phyloP scores from a whole-genome alignment of 1,140 invertebrate species.

The Papilio polyxenes region DNA sequence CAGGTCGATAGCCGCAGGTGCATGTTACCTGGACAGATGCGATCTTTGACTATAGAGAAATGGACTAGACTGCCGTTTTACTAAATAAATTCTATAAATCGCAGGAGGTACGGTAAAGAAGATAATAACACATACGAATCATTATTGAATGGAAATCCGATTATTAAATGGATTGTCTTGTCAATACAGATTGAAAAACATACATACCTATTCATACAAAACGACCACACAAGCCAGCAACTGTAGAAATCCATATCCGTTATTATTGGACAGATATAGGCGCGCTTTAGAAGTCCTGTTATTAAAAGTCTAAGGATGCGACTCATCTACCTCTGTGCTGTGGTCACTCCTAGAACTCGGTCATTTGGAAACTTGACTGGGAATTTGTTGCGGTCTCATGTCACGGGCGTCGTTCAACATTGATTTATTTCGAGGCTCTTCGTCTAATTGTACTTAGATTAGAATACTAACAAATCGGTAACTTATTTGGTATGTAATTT shows the following conservation, averaged over 20 bases:
- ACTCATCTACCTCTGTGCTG: slow-evolving; percentile 18
- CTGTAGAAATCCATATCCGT: background rate
- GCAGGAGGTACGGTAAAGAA: too few species aligned
- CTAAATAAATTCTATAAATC: too few species aligned
- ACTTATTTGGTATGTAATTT: background rate
- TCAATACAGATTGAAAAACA: background rate
- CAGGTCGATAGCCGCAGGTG: slow-evolving; percentile 68
- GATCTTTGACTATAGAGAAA: slow-evolving; percentile 3
- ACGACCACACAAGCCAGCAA: background rate
- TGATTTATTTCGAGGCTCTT: slow-evolving; percentile 25
- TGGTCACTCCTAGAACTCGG: slow-evolving; percentile 24
- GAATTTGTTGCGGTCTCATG: slow-evolving; percentile 28
- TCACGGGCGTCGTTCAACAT: slow-evolving; percentile 22
- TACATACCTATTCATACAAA: too few species aligned
- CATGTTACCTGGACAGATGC: slow-evolving; percentile 41
- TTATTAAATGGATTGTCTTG: too few species aligned
- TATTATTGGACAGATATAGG: background rate
- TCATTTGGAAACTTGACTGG: slow-evolving; percentile 32
- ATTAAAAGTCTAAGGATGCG: background rate
- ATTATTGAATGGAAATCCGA: too few species aligned
- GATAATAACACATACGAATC: too few species aligned
- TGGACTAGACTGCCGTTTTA: background rate
- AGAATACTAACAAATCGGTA: slow-evolving; percentile 16
- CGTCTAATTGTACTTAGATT: slow-evolving; percentile 26
- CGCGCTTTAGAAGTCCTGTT: background rate